Percentiles rank a stretch among this genome's conserved stretches.
phyloP scores from a whole-genome alignment of 2,888 invertebrate species.

The Drosophila stalkeri region DNA sequence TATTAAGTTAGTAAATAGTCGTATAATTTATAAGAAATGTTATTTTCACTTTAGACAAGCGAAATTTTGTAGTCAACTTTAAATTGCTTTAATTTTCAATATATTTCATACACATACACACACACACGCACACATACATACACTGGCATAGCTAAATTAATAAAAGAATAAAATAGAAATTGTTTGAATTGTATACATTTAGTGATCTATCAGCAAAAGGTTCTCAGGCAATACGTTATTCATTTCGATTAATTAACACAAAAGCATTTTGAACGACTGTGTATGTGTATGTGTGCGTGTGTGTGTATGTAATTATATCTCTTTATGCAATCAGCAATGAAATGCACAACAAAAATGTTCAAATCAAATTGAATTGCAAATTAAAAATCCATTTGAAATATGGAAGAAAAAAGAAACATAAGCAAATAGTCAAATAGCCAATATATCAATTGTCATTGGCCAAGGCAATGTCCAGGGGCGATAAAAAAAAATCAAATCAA shows the following conservation, averaged over 20 bases:
- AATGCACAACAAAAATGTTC: slow-evolving; percentile 31
- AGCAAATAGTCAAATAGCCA: background rate
- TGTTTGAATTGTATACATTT: slow-evolving; percentile 1
- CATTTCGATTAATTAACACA: slow-evolving; percentile 7
- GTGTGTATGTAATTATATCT: background rate
- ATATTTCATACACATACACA: background rate
- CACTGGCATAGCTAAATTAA: slow-evolving; percentile 1
- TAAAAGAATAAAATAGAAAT: slow-evolving; percentile 14
- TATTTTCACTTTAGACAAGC: slow-evolving; percentile 6
- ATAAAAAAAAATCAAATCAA: slow-evolving; percentile 3
- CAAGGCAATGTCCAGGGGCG: slow-evolving; percentile 14
- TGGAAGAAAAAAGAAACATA: background rate
- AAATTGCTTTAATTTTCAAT: slow-evolving; percentile 42
- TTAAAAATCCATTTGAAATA: slow-evolving; percentile 13
- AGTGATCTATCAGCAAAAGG: background rate
- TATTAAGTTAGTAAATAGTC: slow-evolving; percentile 38
- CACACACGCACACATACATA: background rate
- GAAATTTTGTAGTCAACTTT: slow-evolving; percentile 17
- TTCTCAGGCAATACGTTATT: background rate
- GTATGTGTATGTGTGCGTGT: slow-evolving; percentile 7
- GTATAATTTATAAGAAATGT: slow-evolving; percentile 35
- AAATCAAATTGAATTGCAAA: slow-evolving; percentile 11
- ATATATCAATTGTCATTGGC: slow-evolving; percentile 1
- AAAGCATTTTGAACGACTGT: slow-evolving; percentile 1
- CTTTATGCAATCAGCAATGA: slow-evolving; percentile 25